Percentiles rank a stretch among this genome's conserved stretches.
Conservation (phyloP, 30 jellyfish, hydroid and myxozoan species). For the Cassiopea xamachana region DNA sequence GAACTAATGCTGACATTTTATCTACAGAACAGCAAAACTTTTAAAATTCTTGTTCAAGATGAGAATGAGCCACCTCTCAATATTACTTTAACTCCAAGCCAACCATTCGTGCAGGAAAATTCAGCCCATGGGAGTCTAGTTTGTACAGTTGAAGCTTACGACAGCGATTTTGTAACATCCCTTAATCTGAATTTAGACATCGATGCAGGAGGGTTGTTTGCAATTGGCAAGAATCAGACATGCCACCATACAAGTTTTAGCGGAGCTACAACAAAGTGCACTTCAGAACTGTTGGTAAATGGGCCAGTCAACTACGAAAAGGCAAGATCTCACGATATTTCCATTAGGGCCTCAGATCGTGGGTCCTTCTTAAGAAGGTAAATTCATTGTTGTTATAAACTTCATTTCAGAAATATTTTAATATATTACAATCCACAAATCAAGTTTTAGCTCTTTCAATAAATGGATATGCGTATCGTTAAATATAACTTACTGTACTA, state of each 20-base stretch:
- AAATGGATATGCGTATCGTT: too few relatives aligned
- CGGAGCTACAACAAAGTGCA: constrained; percentile 60
- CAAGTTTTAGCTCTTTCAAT: too few relatives aligned
- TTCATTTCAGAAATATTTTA: too few relatives aligned
- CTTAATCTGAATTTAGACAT: constrained; percentile 73
- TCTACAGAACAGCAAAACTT: constrained; percentile 38
- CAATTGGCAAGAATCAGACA: constrained; percentile 7
- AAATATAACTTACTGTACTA: too few relatives aligned
- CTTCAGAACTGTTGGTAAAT: constrained; percentile 50
- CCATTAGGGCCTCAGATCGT: constrained; percentile 65
- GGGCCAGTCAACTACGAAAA: constrained; percentile 71
- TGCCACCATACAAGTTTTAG: constrained; percentile 26
- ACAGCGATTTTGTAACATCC: constrained; percentile 59
- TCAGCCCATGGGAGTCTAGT: constrained; percentile 68
- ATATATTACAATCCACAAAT: too few relatives aligned
- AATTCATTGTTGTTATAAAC: too few relatives aligned
- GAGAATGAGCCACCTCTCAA: constrained; percentile 83
- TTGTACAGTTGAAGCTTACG: constrained; percentile 74
- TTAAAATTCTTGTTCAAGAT: constrained; percentile 65
- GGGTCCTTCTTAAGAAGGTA: constrained; percentile 57
- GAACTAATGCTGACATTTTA: not conserved
- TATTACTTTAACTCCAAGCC: constrained; percentile 51
- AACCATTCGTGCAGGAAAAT: constrained; percentile 64
- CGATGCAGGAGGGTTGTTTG: constrained; percentile 69
- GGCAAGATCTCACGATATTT: constrained; percentile 4